Evolutionary conservation across 2,113 vertebrate genomes (phyloP).

Genomic region (Empidonax traillii): DNA sequence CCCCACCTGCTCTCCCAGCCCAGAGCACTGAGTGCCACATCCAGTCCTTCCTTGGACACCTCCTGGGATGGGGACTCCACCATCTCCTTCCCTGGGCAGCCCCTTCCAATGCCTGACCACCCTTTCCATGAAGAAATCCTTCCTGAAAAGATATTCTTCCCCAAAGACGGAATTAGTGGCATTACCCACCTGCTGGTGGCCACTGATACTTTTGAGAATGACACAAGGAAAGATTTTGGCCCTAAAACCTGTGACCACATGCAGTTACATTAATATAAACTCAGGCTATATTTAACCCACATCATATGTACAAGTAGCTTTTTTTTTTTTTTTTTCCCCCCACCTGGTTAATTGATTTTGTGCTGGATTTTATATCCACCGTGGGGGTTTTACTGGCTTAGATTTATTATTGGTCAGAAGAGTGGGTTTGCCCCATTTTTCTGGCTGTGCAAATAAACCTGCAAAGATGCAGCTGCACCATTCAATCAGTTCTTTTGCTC

Average conservation of each 20-base stretch:
- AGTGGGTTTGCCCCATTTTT: background rate
- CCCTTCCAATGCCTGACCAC: background rate
- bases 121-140: background rate
- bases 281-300: background rate
- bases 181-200: background rate
- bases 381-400: background rate
- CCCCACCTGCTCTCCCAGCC: background rate
- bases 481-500: background rate
- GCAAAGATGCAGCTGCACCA: too few relatives aligned
- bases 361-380: background rate
- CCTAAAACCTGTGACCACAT: background rate
- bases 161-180: background rate
- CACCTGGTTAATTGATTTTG: background rate
- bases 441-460: background rate
- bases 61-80: background rate
- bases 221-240: background rate
- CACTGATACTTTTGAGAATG: background rate
- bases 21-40: background rate
- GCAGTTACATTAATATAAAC: background rate
- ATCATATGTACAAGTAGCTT: rapidly evolving
- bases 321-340: background rate
- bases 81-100: background rate
- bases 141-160: background rate
- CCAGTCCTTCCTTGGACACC: background rate
- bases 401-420: background rate